Evolutionary conservation across 37 sponge, comb jelly and placozoan genomes (phyloP).

Genomic region (Axinella damicornis): DNA sequence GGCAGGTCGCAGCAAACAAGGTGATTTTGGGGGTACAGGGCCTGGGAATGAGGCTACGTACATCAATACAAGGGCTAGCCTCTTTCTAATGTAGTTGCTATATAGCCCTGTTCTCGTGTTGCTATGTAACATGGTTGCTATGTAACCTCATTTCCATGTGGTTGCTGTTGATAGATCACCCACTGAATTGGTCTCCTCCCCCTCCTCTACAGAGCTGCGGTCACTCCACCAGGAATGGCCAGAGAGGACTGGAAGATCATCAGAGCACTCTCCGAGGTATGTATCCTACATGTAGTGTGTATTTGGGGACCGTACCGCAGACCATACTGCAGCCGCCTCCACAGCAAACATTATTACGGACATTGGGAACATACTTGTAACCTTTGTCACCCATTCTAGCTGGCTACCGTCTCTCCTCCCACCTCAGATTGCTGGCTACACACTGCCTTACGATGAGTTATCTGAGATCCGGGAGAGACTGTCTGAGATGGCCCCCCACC

Average conservation of each 20-base stretch:
- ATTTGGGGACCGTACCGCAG: too few species aligned
- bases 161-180: too few species aligned
- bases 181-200: too few species aligned
- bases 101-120: too few species aligned
- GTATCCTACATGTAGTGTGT: neutral
- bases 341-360: neutral
- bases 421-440: constrained; percentile 78
- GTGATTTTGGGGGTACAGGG: constrained; percentile 7
- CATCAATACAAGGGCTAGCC: too few species aligned
- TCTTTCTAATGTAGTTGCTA: too few species aligned
- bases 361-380: too few species aligned
- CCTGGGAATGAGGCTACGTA: too few species aligned
- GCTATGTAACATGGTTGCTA: too few species aligned
- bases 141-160: too few species aligned
- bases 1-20: constrained; percentile 94
- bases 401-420: neutral
- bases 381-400: neutral
- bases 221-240: constrained; percentile 96
- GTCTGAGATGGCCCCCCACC: constrained; percentile 81
- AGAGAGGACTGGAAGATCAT: constrained; percentile 98
- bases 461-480: constrained; percentile 74
- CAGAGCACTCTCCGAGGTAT: constrained; percentile 91
- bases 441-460: constrained; percentile 82
- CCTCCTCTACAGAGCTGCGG: constrained; percentile 73
- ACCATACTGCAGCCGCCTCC: neutral